Evolutionary conservation across 1,140 invertebrate genomes (phyloP).

Genomic region (Armadillidium nasatum): DNA sequence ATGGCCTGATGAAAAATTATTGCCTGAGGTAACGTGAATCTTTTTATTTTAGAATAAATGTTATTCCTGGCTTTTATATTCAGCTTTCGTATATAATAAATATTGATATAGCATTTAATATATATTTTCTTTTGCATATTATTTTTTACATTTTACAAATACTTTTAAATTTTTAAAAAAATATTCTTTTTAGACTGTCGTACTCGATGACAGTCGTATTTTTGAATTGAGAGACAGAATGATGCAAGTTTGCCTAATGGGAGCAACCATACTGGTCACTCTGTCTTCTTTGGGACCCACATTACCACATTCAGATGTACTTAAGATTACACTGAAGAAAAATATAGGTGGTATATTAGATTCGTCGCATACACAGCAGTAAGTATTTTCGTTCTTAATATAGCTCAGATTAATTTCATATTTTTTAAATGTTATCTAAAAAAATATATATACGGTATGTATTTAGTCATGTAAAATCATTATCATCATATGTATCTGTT

Average conservation of each 20-base stretch:
- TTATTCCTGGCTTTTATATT: too few relatives aligned
- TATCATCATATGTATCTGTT: too few relatives aligned
- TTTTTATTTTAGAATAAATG: too few relatives aligned
- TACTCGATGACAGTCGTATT: constrained; percentile 68
- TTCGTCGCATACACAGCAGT: constrained; percentile 35
- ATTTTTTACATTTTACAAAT: too few relatives aligned
- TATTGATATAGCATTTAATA: too few relatives aligned
- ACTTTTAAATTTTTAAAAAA: too few relatives aligned
- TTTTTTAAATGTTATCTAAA: too few relatives aligned
- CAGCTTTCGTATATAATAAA: too few relatives aligned
- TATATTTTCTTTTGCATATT: too few relatives aligned
- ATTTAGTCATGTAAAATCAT: too few relatives aligned
- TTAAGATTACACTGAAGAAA: constrained; percentile 39
- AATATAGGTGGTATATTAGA: constrained; percentile 39
- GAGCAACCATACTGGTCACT: constrained; percentile 62
- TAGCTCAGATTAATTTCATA: too few relatives aligned
- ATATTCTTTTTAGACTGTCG: constrained; percentile 49
- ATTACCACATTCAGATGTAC: constrained; percentile 22
- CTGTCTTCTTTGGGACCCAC: constrained; percentile 33
- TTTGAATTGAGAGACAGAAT: constrained; percentile 61
- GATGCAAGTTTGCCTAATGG: constrained; percentile 58
- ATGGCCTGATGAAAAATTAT: constrained; percentile 62
- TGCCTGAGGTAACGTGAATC: constrained; percentile 62
- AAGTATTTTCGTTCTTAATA: constrained; percentile 3
- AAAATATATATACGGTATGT: too few relatives aligned